These are phyloP conservation scores for Patella depressa DNA, from an alignment of 2,888 invertebrate species.

Conservation along the genomic window DNA sequence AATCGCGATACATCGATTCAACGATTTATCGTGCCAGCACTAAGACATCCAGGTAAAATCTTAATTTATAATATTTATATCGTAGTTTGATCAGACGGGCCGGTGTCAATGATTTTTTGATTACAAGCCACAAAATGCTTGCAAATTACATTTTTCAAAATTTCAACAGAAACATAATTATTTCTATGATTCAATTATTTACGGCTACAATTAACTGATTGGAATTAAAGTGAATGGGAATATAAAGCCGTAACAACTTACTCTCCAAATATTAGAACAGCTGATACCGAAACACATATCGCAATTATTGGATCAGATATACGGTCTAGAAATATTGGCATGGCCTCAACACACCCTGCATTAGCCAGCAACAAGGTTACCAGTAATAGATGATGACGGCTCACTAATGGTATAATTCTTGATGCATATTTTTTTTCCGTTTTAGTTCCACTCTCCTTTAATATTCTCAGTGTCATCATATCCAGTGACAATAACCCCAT, in stretches of 20 bases:
- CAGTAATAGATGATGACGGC: slow-evolving; percentile 67
- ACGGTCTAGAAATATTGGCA: slow-evolving; percentile 69
- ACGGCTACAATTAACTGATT: too few species aligned
- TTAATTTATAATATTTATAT: too few species aligned
- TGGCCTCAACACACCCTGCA: slow-evolving; percentile 68
- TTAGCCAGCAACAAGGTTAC: slow-evolving; percentile 69
- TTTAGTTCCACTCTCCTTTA: slow-evolving; percentile 64
- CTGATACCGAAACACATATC: slow-evolving; percentile 67
- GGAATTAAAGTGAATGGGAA: too few species aligned
- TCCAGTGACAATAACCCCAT: slow-evolving; percentile 70
- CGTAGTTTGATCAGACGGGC: too few species aligned
- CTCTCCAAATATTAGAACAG: slow-evolving; percentile 71
- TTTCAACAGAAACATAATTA: too few species aligned
- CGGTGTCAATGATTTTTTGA: too few species aligned
- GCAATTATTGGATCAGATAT: slow-evolving; percentile 68
- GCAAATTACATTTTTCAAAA: too few species aligned
- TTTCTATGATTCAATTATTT: too few species aligned
- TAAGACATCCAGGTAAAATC: too few species aligned
- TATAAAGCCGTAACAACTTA: slow-evolving; percentile 46
- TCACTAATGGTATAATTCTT: slow-evolving; percentile 66
- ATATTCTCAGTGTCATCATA: slow-evolving; percentile 61
- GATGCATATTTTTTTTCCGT: slow-evolving; percentile 63
- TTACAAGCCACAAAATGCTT: too few species aligned
- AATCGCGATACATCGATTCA: too few species aligned
- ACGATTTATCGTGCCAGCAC: too few species aligned